These are phyloP conservation scores for Poeciliopsis presidionis DNA, from an alignment of 2,797 vertebrate species.

Conservation along the genomic window DNA sequence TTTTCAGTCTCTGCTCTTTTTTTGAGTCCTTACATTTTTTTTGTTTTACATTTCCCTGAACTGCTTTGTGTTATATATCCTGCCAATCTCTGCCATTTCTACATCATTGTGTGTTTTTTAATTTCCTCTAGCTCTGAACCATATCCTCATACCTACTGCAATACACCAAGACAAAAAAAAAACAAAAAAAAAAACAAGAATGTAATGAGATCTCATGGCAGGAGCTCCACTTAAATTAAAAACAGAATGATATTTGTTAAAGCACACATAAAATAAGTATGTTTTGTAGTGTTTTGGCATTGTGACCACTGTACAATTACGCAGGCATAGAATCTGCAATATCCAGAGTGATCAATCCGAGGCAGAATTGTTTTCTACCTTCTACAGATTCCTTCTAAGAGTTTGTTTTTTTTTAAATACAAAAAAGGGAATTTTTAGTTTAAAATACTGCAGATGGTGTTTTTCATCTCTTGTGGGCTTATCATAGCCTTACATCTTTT, in stretches of 20 bases:
- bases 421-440: neutral
- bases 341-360: neutral
- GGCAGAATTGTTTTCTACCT: neutral
- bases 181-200: neutral
- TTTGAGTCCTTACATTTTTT: neutral
- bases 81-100: neutral
- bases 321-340: neutral
- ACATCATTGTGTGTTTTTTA: neutral
- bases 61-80: slow-evolving; percentile 3
- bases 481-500: neutral
- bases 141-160: slow-evolving; percentile 1
- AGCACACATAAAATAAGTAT: neutral
- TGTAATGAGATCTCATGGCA: neutral
- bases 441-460: neutral
- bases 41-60: neutral
- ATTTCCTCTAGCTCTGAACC: neutral
- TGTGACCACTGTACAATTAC: neutral
- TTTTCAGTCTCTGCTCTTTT: slow-evolving; percentile 11
- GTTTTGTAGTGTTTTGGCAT: neutral
- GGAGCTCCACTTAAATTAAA: neutral
- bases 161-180: neutral
- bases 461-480: neutral
- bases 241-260: neutral
- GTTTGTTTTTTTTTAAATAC: neutral
- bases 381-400: neutral